Evolutionary conservation across 2,113 vertebrate species (phyloP).

Genomic region (Podarcis muralis): DNA sequence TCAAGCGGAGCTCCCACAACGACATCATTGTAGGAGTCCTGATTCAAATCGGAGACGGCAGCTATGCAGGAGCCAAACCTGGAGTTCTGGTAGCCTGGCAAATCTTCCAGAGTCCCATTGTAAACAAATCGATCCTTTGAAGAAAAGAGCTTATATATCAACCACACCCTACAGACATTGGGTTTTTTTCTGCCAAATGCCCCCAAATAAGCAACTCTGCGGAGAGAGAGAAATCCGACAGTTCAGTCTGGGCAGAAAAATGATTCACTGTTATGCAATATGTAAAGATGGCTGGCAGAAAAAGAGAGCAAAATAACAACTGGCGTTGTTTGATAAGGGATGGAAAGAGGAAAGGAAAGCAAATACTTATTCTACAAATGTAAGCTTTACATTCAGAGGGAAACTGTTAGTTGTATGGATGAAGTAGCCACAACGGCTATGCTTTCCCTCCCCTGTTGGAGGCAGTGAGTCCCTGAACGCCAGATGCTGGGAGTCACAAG

Average conservation of each 20-base stretch:
- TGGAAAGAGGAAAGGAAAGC: too few species aligned
- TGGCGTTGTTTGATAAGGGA: neutral
- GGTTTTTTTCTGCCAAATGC: too few species aligned
- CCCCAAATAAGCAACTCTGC: too few species aligned
- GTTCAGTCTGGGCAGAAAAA: too few species aligned
- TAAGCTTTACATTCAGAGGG: neutral
- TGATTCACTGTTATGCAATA: too few species aligned
- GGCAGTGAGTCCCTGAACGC: too few species aligned
- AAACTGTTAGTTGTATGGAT: neutral
- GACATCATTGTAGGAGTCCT: slow-evolving; percentile 90
- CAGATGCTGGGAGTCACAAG: too few species aligned
- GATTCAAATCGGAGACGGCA: slow-evolving; percentile 90
- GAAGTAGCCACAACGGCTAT: neutral
- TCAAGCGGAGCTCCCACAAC: slow-evolving; percentile 92
- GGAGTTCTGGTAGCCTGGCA: slow-evolving; percentile 88
- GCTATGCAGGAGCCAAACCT: slow-evolving; percentile 91
- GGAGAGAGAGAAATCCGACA: too few species aligned
- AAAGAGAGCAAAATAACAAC: neutral
- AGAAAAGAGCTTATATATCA: neutral
- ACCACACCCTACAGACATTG: too few species aligned
- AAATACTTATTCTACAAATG: neutral
- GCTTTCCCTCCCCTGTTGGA: too few species aligned
- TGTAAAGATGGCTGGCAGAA: neutral
- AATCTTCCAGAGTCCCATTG: slow-evolving; percentile 82
- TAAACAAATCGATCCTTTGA: slow-evolving; percentile 80